Evolutionary conservation across 1,140 invertebrate genomes (phyloP).

Genomic region (Anastrepha obliqua): DNA sequence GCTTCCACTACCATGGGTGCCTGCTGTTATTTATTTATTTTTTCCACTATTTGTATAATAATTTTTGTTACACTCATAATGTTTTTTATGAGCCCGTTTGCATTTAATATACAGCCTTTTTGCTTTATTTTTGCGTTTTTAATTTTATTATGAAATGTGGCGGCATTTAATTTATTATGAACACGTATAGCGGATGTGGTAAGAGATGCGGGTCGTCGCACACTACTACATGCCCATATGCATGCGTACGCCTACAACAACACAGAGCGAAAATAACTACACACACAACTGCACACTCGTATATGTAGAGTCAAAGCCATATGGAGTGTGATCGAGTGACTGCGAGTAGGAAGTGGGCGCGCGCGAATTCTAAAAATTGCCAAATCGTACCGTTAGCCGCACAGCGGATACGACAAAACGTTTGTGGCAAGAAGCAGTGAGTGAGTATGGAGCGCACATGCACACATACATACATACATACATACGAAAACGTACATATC

Average conservation of each 20-base stretch:
- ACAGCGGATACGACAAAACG: constrained; percentile 36
- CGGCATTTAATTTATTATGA: constrained; percentile 52
- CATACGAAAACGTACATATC: not conserved
- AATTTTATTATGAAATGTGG: constrained; percentile 51
- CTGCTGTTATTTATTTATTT: constrained; percentile 12
- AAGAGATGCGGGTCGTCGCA: constrained; percentile 27
- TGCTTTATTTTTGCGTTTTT: constrained; percentile 11
- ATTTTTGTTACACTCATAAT: constrained; percentile 42
- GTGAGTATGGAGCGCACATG: too few species aligned
- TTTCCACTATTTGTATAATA: constrained; percentile 20
- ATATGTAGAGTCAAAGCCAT: not conserved
- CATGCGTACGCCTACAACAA: not conserved
- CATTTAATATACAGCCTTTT: constrained; percentile 24
- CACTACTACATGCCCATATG: not conserved
- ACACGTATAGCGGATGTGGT: constrained; percentile 54
- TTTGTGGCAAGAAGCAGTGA: constrained; percentile 18
- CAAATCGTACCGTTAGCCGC: constrained; percentile 30
- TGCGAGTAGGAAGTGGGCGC: constrained; percentile 11
- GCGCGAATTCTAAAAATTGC: constrained; percentile 45
- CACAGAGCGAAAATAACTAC: not conserved
- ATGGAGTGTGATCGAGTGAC: not conserved
- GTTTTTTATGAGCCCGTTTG: constrained; percentile 19
- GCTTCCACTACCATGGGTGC: constrained; percentile 19
- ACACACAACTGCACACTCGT: not conserved
- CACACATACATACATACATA: not conserved